Evolutionary conservation across 2,113 vertebrate species (phyloP).

Genomic region (Picathartes gymnocephalus): DNA sequence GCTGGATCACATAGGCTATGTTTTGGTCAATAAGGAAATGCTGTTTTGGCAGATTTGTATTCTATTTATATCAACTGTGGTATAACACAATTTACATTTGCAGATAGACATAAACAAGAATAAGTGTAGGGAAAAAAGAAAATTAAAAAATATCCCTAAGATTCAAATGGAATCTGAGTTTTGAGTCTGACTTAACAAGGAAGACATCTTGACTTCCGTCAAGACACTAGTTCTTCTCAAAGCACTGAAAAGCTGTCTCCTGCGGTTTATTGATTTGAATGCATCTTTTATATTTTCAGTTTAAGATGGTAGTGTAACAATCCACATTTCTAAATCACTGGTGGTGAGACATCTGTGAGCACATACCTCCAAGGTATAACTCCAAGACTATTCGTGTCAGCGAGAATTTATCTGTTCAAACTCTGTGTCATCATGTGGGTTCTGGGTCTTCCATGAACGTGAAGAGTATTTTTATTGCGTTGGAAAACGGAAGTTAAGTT

Average conservation of each 20-base stretch:
- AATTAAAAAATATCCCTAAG: background rate
- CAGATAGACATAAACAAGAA: background rate
- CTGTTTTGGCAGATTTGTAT: background rate
- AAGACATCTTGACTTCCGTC: background rate
- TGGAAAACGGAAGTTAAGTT: background rate
- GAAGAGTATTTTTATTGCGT: too few species aligned
- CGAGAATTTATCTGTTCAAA: background rate
- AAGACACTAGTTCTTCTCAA: background rate
- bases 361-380: rapidly evolving
- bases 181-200: background rate
- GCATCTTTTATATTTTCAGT: background rate
- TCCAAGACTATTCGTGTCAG: rapidly evolving
- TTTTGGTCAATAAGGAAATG: background rate
- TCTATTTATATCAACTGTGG: background rate
- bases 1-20: background rate
- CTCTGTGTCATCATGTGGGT: background rate
- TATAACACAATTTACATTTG: background rate
- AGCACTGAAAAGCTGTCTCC: background rate
- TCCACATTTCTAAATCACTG: background rate
- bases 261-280: background rate
- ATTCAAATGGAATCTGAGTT: background rate
- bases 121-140: background rate
- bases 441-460: rapidly evolving
- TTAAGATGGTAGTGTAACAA: background rate
- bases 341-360: too few species aligned